Percentiles rank a stretch among this genome's conserved stretches.
These are phyloP conservation scores for Drosophila neocordata DNA, from an alignment of 1,140 invertebrate species.

Conservation along the genomic window DNA sequence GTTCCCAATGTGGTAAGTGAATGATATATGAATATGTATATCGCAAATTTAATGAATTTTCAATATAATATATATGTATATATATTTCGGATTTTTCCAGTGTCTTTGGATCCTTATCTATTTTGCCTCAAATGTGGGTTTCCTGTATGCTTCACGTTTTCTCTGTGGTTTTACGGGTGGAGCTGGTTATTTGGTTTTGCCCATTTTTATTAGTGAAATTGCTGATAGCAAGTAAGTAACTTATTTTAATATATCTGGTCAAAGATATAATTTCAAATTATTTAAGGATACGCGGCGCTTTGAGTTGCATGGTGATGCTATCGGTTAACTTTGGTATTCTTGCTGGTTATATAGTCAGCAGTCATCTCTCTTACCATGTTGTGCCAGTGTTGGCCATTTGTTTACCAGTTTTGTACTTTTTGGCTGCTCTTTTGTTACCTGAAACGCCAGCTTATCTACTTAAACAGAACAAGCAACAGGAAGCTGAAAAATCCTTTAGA, in stretches of 20 bases:
- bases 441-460: conserved; percentile 91
- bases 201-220: conserved; percentile 83
- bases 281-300: conserved; percentile 87
- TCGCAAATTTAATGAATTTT: neutral
- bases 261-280: neutral
- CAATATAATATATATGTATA: conserved; percentile 9
- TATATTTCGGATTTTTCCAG: conserved; percentile 13
- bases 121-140: conserved; percentile 69
- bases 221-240: conserved; percentile 58
- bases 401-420: conserved; percentile 87
- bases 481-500: conserved; percentile 86
- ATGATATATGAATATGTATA: too few relatives aligned
- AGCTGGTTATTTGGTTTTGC: conserved; percentile 77
- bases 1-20: conserved; percentile 77
- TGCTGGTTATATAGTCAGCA: conserved; percentile 89
- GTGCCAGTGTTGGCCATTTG: conserved; percentile 88
- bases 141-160: conserved; percentile 81
- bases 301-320: conserved; percentile 92
- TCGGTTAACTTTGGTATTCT: conserved; percentile 92
- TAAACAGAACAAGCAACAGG: conserved; percentile 84
- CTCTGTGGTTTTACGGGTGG: conserved; percentile 82
- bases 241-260: neutral
- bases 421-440: conserved; percentile 88
- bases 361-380: conserved; percentile 85
- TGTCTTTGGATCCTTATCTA: conserved; percentile 77